phyloP scores from a whole-genome alignment of 2,797 vertebrate species.

The Chrosomus eos region DNA sequence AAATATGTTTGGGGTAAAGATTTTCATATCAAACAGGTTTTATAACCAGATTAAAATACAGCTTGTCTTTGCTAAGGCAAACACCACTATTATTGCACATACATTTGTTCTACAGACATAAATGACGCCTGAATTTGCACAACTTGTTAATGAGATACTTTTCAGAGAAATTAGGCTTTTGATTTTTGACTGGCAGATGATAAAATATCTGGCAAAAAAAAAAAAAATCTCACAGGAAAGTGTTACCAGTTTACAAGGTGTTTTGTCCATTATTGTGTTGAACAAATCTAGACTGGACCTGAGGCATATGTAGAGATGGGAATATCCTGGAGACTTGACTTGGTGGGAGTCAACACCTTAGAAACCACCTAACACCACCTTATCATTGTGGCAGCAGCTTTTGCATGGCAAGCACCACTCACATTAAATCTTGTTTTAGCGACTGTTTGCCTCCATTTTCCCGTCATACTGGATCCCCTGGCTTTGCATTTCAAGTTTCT shows the following conservation, averaged over 20 bases:
- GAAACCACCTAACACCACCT: background rate
- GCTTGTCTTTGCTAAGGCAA: no score
- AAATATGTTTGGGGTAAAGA: background rate
- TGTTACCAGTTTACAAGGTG: background rate
- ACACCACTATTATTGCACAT: background rate
- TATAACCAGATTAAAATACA: background rate
- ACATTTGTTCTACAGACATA: background rate
- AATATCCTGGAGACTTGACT: background rate
- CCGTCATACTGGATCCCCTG: background rate
- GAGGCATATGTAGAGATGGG: background rate
- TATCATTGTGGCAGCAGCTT: background rate
- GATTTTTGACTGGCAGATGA: background rate
- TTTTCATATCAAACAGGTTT: background rate
- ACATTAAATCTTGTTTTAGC: background rate
- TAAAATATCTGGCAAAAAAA: background rate
- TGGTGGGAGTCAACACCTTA: background rate
- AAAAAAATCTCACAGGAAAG: background rate
- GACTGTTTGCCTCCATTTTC: constrained; percentile 7
- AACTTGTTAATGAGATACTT: background rate
- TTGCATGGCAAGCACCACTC: background rate
- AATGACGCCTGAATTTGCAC: background rate
- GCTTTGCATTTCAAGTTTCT: background rate
- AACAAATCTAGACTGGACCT: background rate
- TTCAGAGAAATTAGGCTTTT: background rate
- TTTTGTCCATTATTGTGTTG: background rate